Conservation (phyloP, 2,888 invertebrate species). For the Apamea monoglypha region DNA sequence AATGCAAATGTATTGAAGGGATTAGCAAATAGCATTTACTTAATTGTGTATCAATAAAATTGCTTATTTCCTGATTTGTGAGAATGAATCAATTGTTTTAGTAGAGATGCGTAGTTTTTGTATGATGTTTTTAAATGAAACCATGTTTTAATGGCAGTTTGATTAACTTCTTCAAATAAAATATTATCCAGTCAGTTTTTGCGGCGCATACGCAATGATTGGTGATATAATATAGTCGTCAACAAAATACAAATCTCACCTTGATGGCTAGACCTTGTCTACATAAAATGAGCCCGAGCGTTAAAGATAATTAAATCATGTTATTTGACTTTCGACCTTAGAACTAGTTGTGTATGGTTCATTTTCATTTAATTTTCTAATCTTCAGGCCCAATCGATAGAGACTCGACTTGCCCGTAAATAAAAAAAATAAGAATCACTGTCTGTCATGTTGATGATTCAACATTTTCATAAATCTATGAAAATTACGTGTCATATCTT, state of each 20-base stretch:
- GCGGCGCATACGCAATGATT: conserved; percentile 16
- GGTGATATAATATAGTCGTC: neutral
- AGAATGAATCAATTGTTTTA: conserved; percentile 27
- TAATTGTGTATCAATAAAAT: conserved; percentile 24
- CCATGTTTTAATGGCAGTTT: neutral
- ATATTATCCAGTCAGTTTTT: neutral
- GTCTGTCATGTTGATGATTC: conserved; percentile 32
- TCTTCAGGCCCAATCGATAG: neutral
- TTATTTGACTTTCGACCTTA: conserved; percentile 26
- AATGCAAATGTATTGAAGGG: conserved; percentile 30
- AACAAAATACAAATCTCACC: conserved; percentile 34
- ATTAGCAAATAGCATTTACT: conserved; percentile 38
- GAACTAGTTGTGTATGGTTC: neutral
- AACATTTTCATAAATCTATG: conserved; percentile 28
- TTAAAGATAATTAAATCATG: conserved; percentile 33
- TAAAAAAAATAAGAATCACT: neutral
- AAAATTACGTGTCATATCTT: conserved; percentile 39
- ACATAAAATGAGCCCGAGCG: conserved; percentile 22
- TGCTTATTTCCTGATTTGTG: conserved; percentile 12
- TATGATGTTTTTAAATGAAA: neutral
- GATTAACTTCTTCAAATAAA: neutral
- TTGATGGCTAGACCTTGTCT: conserved; percentile 39
- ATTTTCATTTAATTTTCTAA: neutral
- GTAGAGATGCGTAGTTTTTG: conserved; percentile 17
- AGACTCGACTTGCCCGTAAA: conserved; percentile 31